These are phyloP conservation scores for Cheilosia grossa DNA, from an alignment of 2,888 invertebrate species.

Conservation along the genomic window DNA sequence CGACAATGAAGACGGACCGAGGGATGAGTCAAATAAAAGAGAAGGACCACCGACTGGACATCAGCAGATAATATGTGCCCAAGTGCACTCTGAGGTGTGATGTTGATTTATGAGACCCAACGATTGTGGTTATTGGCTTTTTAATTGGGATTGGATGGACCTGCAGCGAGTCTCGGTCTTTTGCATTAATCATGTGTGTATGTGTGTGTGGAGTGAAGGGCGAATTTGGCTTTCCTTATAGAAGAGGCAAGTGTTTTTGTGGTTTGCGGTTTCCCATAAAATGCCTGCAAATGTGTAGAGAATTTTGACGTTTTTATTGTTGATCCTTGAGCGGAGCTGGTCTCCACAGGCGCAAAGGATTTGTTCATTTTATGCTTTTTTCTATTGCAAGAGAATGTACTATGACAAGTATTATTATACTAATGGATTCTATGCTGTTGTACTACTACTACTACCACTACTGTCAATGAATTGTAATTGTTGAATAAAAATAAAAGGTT, in stretches of 20 bases:
- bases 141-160: conserved; percentile 24
- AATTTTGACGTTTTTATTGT: conserved; percentile 22
- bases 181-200: conserved; percentile 23
- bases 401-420: conserved; percentile 17
- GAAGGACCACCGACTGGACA: conserved; percentile 15
- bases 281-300: background rate
- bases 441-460: conserved; percentile 23
- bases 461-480: conserved; percentile 42
- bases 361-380: conserved; percentile 28
- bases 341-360: conserved; percentile 37
- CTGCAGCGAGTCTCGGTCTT: conserved; percentile 6
- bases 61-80: conserved; percentile 58
- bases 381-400: conserved; percentile 25
- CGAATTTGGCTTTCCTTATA: conserved; percentile 10
- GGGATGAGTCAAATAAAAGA: conserved; percentile 16
- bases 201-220: background rate
- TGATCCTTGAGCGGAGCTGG: conserved; percentile 42
- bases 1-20: conserved; percentile 14
- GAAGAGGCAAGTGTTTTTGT: conserved; percentile 15
- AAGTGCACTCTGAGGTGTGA: conserved; percentile 67
- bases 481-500: conserved; percentile 38
- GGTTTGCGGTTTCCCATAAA: conserved; percentile 42
- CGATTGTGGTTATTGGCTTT: conserved; percentile 24
- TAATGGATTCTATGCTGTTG: conserved; percentile 13
- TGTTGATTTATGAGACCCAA: conserved; percentile 24